These are phyloP conservation scores for Rattus rattus DNA, from an alignment of 2,113 vertebrate genomes.

Conservation along the genomic window DNA sequence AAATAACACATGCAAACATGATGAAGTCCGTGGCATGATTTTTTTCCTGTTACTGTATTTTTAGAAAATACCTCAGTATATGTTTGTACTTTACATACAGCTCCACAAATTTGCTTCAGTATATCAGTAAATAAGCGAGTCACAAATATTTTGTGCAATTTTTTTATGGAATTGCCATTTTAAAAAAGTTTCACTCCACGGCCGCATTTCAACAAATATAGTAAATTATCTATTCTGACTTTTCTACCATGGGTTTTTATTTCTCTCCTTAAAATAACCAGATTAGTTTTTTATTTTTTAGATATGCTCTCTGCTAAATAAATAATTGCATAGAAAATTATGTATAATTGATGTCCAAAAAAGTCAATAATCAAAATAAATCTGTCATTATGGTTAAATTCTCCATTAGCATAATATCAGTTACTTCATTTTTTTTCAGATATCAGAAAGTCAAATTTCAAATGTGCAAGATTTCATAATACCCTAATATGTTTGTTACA, in stretches of 20 bases:
- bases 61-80: conserved; percentile 73
- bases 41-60: conserved; percentile 60
- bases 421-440: background rate
- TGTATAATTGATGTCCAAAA: background rate
- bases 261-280: background rate
- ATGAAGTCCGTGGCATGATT: conserved; percentile 66
- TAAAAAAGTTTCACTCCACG: background rate
- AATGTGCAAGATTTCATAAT: background rate
- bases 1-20: conserved; percentile 73
- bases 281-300: background rate
- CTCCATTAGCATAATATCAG: background rate
- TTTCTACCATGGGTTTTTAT: conserved; percentile 26
- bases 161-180: background rate
- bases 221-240: background rate
- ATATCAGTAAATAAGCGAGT: background rate
- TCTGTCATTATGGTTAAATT: background rate
- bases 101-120: background rate
- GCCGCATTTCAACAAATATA: background rate
- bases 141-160: background rate
- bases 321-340: background rate
- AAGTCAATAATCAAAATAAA: conserved; percentile 36
- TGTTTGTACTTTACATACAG: background rate
- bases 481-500: background rate
- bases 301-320: background rate
- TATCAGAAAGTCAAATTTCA: background rate